Percentiles rank a stretch among this genome's conserved stretches.
phyloP scores from a whole-genome alignment of 2,888 invertebrate genomes.

The Molorchus minor region DNA sequence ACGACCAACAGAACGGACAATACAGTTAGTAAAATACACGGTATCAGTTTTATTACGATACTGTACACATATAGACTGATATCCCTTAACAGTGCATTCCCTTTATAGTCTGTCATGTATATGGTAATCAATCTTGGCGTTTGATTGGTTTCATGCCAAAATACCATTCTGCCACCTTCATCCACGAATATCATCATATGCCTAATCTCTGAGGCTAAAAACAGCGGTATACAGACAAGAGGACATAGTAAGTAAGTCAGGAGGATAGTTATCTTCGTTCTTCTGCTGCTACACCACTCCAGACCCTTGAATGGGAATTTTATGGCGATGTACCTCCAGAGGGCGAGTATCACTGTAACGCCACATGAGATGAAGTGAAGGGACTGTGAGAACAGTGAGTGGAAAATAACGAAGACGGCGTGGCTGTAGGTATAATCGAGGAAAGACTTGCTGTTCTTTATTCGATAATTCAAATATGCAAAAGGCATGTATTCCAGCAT shows the following conservation, averaged over 20 bases:
- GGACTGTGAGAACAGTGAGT: constrained; percentile 88
- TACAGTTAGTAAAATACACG: constrained; percentile 86
- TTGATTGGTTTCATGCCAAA: constrained; percentile 23
- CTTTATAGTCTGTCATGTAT: constrained; percentile 38
- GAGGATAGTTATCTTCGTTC: constrained; percentile 79
- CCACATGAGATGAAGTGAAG: constrained; percentile 92
- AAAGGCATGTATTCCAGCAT: constrained; percentile 95
- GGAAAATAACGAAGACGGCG: constrained; percentile 85
- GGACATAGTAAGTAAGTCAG: constrained; percentile 85
- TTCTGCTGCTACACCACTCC: constrained; percentile 82
- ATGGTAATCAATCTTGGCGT: constrained; percentile 37
- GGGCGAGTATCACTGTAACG: constrained; percentile 89
- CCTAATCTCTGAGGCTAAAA: constrained; percentile 78
- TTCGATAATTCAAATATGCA: constrained; percentile 77
- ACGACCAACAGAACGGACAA: constrained; percentile 80
- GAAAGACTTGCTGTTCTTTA: constrained; percentile 62
- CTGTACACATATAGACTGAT: constrained; percentile 87
- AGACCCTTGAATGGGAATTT: constrained; percentile 83
- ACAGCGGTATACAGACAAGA: constrained; percentile 83
- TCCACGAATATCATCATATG: constrained; percentile 55
- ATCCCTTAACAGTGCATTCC: constrained; percentile 37
- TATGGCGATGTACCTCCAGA: constrained; percentile 90
- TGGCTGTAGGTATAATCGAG: constrained; percentile 73
- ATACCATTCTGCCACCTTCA: constrained; percentile 61
- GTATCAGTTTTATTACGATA: constrained; percentile 90